phyloP scores from a whole-genome alignment of 1,140 invertebrate species.

The Eumaeus atala region DNA sequence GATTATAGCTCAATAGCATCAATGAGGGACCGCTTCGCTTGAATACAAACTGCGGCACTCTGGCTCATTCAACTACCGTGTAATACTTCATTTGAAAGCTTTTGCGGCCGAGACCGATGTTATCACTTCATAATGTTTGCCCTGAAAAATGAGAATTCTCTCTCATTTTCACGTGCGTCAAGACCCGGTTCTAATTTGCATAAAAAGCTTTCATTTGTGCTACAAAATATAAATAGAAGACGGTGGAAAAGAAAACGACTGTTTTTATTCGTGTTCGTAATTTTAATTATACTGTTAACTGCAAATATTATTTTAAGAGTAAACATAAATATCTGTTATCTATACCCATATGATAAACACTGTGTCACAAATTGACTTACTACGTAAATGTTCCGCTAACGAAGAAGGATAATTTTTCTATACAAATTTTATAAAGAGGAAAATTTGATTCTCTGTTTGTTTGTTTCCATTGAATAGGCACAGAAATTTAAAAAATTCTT shows the following conservation, averaged over 20 bases:
- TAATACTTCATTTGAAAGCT: constrained; percentile 51
- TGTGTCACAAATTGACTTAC: too few species aligned
- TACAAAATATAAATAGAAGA: constrained; percentile 3
- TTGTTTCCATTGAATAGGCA: too few species aligned
- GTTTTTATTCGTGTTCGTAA: constrained; percentile 4
- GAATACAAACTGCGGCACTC: constrained; percentile 48
- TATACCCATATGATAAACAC: too few species aligned
- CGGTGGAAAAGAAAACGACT: neutral
- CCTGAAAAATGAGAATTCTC: constrained; percentile 22
- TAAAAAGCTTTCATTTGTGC: constrained; percentile 18
- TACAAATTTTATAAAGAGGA: too few species aligned
- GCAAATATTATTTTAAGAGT: too few species aligned
- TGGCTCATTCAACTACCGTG: constrained; percentile 30
- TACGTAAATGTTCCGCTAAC: too few species aligned
- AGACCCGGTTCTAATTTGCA: constrained; percentile 16
- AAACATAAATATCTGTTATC: too few species aligned
- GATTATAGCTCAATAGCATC: constrained; percentile 44
- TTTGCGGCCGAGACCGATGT: constrained; percentile 36
- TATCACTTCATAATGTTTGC: constrained; percentile 41
- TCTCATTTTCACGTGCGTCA: constrained; percentile 1
- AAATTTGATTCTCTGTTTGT: too few species aligned
- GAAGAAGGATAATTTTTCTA: too few species aligned
- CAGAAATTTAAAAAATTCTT: too few species aligned
- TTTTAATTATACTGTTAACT: neutral
- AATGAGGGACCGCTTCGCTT: constrained; percentile 35